Conservation (phyloP, 1,140 invertebrate species). For the Brachionus paranguensis region DNA sequence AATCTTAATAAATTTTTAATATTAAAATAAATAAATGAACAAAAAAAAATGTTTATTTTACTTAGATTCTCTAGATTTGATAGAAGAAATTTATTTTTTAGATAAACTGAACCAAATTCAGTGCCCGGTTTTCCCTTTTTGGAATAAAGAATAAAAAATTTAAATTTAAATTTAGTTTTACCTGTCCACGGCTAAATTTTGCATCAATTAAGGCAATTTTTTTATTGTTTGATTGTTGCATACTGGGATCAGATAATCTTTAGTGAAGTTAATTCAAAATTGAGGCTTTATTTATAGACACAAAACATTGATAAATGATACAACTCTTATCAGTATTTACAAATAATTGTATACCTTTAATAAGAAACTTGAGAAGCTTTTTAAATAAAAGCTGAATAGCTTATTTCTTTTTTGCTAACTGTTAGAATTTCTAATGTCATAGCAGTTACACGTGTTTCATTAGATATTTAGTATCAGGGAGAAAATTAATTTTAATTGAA, state of each 20-base stretch:
- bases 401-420: neutral
- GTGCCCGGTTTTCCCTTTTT: constrained; percentile 34
- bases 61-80: constrained; percentile 21
- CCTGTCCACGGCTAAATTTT: constrained; percentile 2
- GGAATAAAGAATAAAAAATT: no score
- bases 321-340: neutral
- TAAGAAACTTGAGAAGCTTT: neutral
- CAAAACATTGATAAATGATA: neutral
- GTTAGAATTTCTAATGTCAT: neutral
- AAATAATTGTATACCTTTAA: neutral
- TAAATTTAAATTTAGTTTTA: neutral
- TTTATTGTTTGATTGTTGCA: neutral
- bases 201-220: neutral
- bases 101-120: constrained; percentile 14
- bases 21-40: neutral
- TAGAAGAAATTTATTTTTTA: constrained; percentile 28
- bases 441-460: neutral
- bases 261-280: neutral
- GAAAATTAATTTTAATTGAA: neutral
- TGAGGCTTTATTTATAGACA: neutral
- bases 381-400: neutral
- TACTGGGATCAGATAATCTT: neutral
- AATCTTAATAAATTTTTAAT: neutral
- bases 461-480: neutral
- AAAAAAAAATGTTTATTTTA: neutral